phyloP scores from a whole-genome alignment of 2,888 invertebrate genomes.

The Philereme vetulata region DNA sequence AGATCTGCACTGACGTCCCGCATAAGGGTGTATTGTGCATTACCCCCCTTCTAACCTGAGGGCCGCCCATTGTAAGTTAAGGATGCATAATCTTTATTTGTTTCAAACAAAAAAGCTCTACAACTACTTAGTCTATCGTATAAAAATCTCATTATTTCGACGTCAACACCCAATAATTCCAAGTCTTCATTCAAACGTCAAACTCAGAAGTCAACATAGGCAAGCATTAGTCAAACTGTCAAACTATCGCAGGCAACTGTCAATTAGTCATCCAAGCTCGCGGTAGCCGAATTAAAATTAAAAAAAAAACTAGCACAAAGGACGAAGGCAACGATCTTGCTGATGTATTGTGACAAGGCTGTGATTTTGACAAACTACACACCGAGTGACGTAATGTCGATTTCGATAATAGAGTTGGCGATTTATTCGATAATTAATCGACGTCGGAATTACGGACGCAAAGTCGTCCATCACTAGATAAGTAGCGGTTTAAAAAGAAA shows the following conservation, averaged over 20 bases:
- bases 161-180: conserved; percentile 60
- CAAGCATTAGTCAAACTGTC: conserved; percentile 80
- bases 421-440: conserved; percentile 71
- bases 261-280: conserved; percentile 71
- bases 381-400: conserved; percentile 66
- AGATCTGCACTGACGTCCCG: no score
- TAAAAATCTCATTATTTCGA: conserved; percentile 44
- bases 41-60: no score
- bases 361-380: conserved; percentile 71
- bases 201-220: conserved; percentile 58
- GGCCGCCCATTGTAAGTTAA: no score
- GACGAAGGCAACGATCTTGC: conserved; percentile 50
- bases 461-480: conserved; percentile 65
- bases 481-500: conserved; percentile 64
- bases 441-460: conserved; percentile 54
- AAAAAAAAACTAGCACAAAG: conserved; percentile 34
- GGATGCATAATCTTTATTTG: no score
- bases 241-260: conserved; percentile 68
- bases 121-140: neutral
- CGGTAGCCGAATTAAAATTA: conserved; percentile 58
- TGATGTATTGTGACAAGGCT: conserved; percentile 63
- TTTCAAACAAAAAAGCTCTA: no score
- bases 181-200: conserved; percentile 64
- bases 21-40: no score
- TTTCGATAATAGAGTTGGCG: conserved; percentile 65